Conservation (phyloP, 2,797 vertebrate species). For the Pristis pectinata region DNA sequence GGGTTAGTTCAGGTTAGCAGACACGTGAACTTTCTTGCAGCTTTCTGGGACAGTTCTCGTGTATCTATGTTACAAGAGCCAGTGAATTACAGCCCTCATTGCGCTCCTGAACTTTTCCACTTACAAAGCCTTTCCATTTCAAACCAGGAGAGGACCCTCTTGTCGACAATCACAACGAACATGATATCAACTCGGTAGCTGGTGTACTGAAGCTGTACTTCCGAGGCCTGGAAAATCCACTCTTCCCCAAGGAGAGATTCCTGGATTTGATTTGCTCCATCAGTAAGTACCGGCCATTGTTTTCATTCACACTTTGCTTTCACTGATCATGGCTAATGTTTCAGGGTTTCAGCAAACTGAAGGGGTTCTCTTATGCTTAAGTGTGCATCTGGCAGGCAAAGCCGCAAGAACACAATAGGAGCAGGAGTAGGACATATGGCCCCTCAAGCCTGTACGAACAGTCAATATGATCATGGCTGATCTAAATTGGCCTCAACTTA, state of each 20-base stretch:
- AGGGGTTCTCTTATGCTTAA: no score
- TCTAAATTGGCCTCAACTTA: no score
- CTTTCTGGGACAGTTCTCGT: not conserved
- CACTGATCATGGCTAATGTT: no score
- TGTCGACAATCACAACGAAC: constrained; percentile 86
- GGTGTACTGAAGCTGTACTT: constrained; percentile 97
- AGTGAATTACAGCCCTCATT: not conserved
- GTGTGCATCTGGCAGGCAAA: no score
- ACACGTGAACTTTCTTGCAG: no score
- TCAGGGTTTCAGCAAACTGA: no score
- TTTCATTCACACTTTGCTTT: not conserved
- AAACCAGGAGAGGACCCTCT: constrained; percentile 89
- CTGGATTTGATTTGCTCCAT: constrained; percentile 94
- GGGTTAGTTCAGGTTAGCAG: not conserved
- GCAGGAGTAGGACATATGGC: no score
- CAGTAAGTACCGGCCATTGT: constrained; percentile 66
- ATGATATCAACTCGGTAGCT: constrained; percentile 94
- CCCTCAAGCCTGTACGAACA: no score
- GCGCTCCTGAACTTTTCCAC: not conserved
- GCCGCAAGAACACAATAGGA: no score
- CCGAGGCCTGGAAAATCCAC: constrained; percentile 91
- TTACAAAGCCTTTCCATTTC: constrained; percentile 18
- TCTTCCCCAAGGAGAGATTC: constrained; percentile 97
- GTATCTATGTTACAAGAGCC: not conserved
- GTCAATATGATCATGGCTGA: no score